Conservation (phyloP, 2,113 vertebrate genomes). For the Odocoileus virginianus region DNA sequence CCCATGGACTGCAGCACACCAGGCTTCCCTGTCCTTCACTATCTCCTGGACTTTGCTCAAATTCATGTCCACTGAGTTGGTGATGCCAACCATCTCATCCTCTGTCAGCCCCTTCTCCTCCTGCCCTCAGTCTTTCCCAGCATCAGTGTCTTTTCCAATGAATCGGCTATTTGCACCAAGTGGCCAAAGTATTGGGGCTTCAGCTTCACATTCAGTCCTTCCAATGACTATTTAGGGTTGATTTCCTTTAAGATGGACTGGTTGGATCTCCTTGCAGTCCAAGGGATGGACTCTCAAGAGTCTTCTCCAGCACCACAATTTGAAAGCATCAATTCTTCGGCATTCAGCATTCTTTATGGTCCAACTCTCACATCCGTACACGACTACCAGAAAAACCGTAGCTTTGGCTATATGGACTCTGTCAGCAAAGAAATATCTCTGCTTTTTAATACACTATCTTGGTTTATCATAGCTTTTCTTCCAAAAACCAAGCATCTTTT, state of each 20-base stretch:
- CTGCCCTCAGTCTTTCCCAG: background rate
- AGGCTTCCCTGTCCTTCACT: background rate
- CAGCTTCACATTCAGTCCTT: background rate
- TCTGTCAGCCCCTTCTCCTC: background rate
- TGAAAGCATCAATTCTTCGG: background rate
- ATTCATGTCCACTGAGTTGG: background rate
- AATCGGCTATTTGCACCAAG: background rate
- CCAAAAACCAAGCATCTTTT: background rate
- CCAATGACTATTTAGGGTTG: background rate
- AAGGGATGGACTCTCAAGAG: background rate
- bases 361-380: fast-evolving
- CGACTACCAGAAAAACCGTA: background rate
- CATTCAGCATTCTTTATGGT: background rate
- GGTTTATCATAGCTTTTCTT: background rate
- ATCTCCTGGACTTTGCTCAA: background rate
- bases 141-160: background rate
- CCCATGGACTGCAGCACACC: background rate
- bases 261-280: background rate
- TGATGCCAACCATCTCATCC: background rate
- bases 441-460: background rate
- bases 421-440: background rate
- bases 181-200: background rate
- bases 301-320: background rate
- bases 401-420: background rate
- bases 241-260: background rate